Evolutionary conservation across 2,797 vertebrate genomes (phyloP).

Genomic region (Xyrichtys novacula): DNA sequence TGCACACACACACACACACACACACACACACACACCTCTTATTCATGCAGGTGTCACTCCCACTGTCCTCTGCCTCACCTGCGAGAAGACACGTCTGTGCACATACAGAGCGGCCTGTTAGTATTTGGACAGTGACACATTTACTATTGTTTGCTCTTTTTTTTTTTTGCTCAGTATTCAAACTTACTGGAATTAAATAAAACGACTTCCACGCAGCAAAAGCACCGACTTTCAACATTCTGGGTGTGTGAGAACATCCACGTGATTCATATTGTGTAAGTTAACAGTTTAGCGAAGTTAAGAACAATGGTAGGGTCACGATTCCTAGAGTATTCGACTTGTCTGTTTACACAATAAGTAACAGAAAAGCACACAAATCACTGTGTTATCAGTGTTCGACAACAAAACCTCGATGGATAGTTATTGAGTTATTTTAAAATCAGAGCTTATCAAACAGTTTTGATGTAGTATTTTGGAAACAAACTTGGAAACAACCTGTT

Average conservation of each 20-base stretch:
- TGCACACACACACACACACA: no score
- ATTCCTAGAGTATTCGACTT: not conserved
- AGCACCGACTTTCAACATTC: not conserved
- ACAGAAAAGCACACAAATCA: not conserved
- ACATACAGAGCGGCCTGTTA: constrained; percentile 1
- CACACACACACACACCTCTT: constrained; percentile 38
- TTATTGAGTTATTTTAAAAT: not conserved
- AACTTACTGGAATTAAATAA: not conserved
- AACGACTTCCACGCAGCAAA: not conserved
- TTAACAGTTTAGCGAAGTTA: not conserved
- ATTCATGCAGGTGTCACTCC: constrained; percentile 47
- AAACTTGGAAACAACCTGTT: not conserved
- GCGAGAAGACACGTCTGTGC: constrained; percentile 25
- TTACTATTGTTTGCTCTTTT: not conserved
- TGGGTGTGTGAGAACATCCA: not conserved
- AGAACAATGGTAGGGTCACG: not conserved
- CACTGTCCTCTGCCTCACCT: constrained; percentile 16
- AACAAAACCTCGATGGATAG: not conserved
- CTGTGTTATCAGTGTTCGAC: not conserved
- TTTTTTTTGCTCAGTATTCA: not conserved
- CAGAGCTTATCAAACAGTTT: not conserved
- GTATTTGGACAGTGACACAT: not conserved
- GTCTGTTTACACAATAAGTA: not conserved
- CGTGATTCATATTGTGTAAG: not conserved
- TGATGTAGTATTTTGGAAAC: not conserved